Percentiles rank a stretch among this genome's conserved stretches.
Conservation (phyloP, 2,113 vertebrate species). For the Ailuropoda melanoleuca region DNA sequence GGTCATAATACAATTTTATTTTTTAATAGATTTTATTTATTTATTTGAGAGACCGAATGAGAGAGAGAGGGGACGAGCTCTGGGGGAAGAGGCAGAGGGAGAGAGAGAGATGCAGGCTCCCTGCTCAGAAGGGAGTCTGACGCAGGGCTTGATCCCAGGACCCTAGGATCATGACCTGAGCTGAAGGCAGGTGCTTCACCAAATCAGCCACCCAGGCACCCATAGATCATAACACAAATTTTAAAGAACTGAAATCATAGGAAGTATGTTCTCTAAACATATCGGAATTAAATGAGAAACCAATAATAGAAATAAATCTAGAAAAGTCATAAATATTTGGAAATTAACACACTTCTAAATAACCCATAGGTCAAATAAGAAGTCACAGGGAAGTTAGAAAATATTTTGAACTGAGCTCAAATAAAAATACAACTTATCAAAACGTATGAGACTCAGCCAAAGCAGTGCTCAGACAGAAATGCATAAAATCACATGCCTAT, state of each 20-base stretch:
- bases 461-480: background rate
- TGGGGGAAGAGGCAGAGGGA: background rate
- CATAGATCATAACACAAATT: background rate
- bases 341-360: background rate
- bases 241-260: background rate
- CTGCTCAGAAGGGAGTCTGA: background rate
- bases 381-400: background rate
- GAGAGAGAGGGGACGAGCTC: background rate
- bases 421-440: background rate
- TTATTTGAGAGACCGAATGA: background rate
- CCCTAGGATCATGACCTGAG: background rate
- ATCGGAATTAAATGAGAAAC: slow-evolving; percentile 13
- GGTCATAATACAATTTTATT: background rate
- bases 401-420: background rate
- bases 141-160: background rate
- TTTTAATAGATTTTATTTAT: background rate
- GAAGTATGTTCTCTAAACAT: background rate
- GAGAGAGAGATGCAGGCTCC: background rate
- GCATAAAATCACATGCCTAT: background rate
- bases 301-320: background rate
- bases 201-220: background rate
- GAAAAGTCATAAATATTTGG: background rate
- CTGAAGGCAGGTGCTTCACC: background rate
- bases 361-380: background rate
- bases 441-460: background rate